Evolutionary conservation across 2,797 vertebrate species (phyloP), one percentile per base, ranked within the genome.

Genomic region (Melanotaenia parkinsoni): DNA sequence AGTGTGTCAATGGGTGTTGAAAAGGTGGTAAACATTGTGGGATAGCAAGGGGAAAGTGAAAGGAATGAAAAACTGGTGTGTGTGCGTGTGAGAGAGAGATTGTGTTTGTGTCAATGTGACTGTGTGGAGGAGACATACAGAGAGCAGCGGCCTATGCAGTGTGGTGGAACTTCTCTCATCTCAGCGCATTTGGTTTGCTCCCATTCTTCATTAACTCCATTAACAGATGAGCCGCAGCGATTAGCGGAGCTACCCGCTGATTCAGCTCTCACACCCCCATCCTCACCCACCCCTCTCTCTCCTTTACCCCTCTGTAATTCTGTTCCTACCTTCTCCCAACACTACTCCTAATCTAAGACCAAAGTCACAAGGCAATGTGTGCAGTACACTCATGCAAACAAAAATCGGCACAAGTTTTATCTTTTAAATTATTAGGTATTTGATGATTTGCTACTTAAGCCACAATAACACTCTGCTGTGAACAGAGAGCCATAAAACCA

Each of bases 201-300:
- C 93, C 93, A 94, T 94, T 95, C 94, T 94, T 95, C 94, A 95
- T 95, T 95, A 95, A 95, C 93, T 95, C 94, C 95, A 95, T 95
- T 95, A 95, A 95, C 95, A 95, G 94, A 95, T 94, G 94, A 95
- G 94, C 94, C 77, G 90, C 89, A 82, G 94, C 93, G 95, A 95
- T 95, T 95, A 95, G 93, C 89, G 65, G 86, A 85, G 89, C 89
- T 94, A 95, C 94, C 93, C 91, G 95, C 95, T 95, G 94, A 95
- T 94, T 95, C 94, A 94, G 93, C 93, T 86, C 90, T 88, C 89
- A 84, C 91, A 72, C 77, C 63, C 79, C 70, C 76, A 67, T 59
- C 58, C 70, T 66, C 75, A 76, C 66, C 69, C 2, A 40, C 72
- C 0, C 74, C 43, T 22, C 62, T 67, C 80, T 72, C 72, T 61